A percentile compares a stretch with the other conserved stretches of the same genome.
phyloP scores from a whole-genome alignment of 2,113 vertebrate species.

The Electrona antarctica region DNA sequence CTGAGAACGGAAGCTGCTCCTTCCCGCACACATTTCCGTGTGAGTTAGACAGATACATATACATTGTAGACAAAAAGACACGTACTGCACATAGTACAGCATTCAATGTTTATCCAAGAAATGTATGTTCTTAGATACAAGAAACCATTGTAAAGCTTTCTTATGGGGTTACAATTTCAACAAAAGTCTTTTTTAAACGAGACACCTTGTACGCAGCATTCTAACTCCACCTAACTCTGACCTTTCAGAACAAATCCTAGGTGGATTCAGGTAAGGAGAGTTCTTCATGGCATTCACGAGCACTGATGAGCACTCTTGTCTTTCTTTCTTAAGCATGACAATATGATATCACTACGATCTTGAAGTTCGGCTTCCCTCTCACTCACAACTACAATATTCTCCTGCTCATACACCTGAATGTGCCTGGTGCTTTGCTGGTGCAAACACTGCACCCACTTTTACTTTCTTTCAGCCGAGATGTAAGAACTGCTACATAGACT shows the following conservation, averaged over 20 bases:
- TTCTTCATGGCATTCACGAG: conserved; percentile 26
- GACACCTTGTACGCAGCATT: conserved; percentile 12
- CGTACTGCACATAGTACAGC: too few relatives aligned
- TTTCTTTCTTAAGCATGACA: conserved; percentile 38
- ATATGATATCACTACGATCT: conserved; percentile 21
- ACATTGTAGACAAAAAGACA: too few relatives aligned
- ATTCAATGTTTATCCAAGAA: too few relatives aligned
- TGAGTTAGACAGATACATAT: too few relatives aligned
- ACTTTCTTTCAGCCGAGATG: conserved; percentile 25
- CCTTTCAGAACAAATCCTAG: conserved; percentile 71
- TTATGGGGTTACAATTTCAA: too few relatives aligned
- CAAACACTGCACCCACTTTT: conserved; percentile 44
- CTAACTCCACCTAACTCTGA: conserved; percentile 68
- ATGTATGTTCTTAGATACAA: too few relatives aligned
- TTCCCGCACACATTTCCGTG: too few relatives aligned
- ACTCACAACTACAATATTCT: conserved; percentile 1
- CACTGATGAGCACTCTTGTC: conserved; percentile 6
- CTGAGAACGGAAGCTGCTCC: too few relatives aligned
- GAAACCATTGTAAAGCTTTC: too few relatives aligned
- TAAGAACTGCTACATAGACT: not conserved
- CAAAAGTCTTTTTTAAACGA: not conserved
- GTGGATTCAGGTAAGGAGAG: conserved; percentile 72
- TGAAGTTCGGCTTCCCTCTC: not conserved
- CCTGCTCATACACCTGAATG: conserved; percentile 16
- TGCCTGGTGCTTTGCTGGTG: conserved; percentile 32